Evolutionary conservation across 2,797 vertebrate species (phyloP), one percentile per base, ranked within the genome.

Genomic region (Chrysocyon brachyurus): DNA sequence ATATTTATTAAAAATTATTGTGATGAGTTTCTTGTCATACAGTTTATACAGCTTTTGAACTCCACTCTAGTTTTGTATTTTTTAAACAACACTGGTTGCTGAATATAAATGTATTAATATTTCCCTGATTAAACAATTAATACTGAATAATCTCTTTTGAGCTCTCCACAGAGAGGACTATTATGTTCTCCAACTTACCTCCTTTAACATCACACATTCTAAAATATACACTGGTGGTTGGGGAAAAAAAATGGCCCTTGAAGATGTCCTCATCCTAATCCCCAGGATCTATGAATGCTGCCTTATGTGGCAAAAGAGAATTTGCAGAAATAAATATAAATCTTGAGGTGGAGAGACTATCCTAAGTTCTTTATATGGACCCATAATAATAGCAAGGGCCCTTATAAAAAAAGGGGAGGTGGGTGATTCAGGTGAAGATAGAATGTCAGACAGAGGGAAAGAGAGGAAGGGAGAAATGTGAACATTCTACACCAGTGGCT

Each of bases 91-190:
- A 85, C 14, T 33, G 57, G 10, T 77, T 75, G 36, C 22, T 97
- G 24, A 70, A 31, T 46, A 90, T 81, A 77, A 95, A 78, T 57
- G 19, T 73, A 22, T 28, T 54, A 66, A 0, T 75, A n/a, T 90
- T 64, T 88, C 26, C 66, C 52, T 89, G 28, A 88, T 24, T 83
- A 33, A 84, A 57, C 26, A 96, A 31, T 75, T 96, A 91, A 94
- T 49, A 78, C 2, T 61, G n/a, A 92, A 70, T 49, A 14, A 77
- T 66, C 15, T 1, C 40, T 31, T 85, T 49, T 85, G 9, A 90
- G 49, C 3, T 26, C 26, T 46, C 72, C 46, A 77, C 49, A 66
- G 21, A 63, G n/a, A 33, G 16, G 6, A 81, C 7, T 28, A 90
- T n/a, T 19, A 63, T 6, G 77, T 88, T 70, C 21, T 22, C 7